Base-by-base conservation (phyloP, 2,888 invertebrate genomes). In the Trichacis sp. region DNA sequence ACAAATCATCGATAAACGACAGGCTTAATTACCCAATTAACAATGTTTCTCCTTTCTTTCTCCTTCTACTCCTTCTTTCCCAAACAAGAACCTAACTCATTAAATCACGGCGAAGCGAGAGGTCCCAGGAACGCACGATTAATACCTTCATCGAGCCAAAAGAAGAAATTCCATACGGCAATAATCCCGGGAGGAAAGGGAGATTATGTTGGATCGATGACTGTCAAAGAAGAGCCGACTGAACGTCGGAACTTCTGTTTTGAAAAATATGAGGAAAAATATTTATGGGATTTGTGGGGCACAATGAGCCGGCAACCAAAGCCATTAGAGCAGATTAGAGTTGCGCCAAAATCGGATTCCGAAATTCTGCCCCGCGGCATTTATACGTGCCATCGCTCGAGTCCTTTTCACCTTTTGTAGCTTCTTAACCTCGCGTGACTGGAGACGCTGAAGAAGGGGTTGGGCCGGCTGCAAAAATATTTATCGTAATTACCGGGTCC, bases 391-490 rank as follows among this genome's bases (percentile, higher is more conserved):
- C 65, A 60, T 60, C 63, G 52, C 68, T 68, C 64, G 46, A 33
- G 30, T 61, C 56, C 50, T 47, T 42, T 46, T 38, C 45, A 29
- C 47, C 46, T 40, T 48, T 46, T 33, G 46, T 59, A 62, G 61
- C 73, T 74, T 73, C 74, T 79, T 75, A 76, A 70, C 24, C 74
- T 76, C 79, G 78, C 80, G 79, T 78, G 79, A 74, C 76, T 77
- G 76, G 67, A 24, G 69, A 70, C 70, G 64, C 68, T 66, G 73
- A 68, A 74, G 75, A 83, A 82, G 24, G 82, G 81, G 81, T 82
- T 81, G 74, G 33, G 76, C 71, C 83, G 82, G 83, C 83, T 82
- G 83, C 79, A 71, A 76, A 83, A 84, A 84, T 83, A 83, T 83
- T 83, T 82, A 80, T 82, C 78, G 77, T 80, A 83, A 83, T 83